Percentiles rank a stretch among this genome's conserved stretches.
phyloP scores from a whole-genome alignment of 2,113 vertebrate species.

The Peucedramus taeniatus region DNA sequence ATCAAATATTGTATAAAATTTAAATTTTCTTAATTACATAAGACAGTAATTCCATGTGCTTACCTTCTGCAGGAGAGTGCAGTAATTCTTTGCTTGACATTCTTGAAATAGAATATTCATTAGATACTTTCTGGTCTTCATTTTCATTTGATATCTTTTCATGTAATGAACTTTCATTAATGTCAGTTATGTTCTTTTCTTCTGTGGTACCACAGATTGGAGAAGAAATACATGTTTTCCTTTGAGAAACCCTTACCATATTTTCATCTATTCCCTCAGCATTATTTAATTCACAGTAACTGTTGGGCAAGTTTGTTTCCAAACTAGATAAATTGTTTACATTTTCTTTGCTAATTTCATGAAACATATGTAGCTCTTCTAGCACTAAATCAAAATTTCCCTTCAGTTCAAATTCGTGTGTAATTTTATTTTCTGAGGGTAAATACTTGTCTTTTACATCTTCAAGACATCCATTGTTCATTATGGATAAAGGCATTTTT shows the following conservation, averaged over 20 bases:
- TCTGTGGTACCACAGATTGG: neutral
- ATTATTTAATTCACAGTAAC: conserved; percentile 1
- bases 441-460: conserved; percentile 46
- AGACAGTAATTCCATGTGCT: neutral
- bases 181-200: neutral
- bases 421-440: conserved; percentile 51
- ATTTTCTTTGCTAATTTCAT: conserved; percentile 75
- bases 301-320: conserved; percentile 43
- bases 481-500: conserved; percentile 27
- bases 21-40: neutral
- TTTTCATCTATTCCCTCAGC: conserved; percentile 6
- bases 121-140: conserved; percentile 10
- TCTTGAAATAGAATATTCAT: neutral
- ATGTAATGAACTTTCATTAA: conserved; percentile 19
- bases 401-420: conserved; percentile 75
- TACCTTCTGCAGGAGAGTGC: conserved; percentile 52
- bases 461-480: conserved; percentile 62
- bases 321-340: conserved; percentile 31
- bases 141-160: neutral
- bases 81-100: neutral
- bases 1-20: neutral
- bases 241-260: neutral
- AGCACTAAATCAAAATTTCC: conserved; percentile 80
- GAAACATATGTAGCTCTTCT: conserved; percentile 80
- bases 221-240: neutral